Conservation (phyloP, 2,888 invertebrate genomes). For the Copidosoma aretas region DNA sequence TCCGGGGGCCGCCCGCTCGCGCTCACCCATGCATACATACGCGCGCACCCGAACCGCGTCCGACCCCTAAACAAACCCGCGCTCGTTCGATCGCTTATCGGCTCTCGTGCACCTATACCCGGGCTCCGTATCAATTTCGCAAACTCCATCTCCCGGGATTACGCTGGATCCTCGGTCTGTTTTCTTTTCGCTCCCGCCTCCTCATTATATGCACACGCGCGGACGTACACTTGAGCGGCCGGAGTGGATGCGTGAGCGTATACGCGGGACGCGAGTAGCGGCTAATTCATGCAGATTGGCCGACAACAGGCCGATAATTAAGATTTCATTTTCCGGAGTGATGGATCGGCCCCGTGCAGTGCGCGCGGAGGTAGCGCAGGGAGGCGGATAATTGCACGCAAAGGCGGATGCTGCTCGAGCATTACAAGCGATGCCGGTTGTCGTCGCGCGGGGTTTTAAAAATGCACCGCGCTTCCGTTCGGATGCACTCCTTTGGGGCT, state of each 20-base stretch:
- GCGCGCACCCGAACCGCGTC: constrained; percentile 9
- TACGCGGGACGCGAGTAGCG: neutral
- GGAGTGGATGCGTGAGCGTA: neutral
- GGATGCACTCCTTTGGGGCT: neutral
- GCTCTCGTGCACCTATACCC: neutral
- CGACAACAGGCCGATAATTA: constrained; percentile 51
- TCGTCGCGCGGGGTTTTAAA: too few species aligned
- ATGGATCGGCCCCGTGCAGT: constrained; percentile 44
- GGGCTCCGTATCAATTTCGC: too few species aligned
- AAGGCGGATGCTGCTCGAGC: constrained; percentile 12
- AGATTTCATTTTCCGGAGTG: constrained; percentile 52
- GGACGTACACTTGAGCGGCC: neutral
- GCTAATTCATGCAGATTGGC: constrained; percentile 54
- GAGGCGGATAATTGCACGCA: constrained; percentile 3
- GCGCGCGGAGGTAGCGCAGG: neutral
- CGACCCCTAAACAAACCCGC: neutral
- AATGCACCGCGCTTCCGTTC: too few species aligned
- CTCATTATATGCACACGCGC: too few species aligned
- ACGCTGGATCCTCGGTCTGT: too few species aligned
- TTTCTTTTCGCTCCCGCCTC: too few species aligned
- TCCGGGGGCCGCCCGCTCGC: constrained; percentile 3
- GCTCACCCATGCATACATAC: constrained; percentile 1
- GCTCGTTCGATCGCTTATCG: constrained; percentile 2
- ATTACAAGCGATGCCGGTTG: constrained; percentile 4
- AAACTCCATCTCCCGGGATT: too few species aligned